Percentiles rank a stretch among this genome's conserved stretches.
phyloP scores from a whole-genome alignment of 2,888 invertebrate species.

The Lamellibrachia columna region DNA sequence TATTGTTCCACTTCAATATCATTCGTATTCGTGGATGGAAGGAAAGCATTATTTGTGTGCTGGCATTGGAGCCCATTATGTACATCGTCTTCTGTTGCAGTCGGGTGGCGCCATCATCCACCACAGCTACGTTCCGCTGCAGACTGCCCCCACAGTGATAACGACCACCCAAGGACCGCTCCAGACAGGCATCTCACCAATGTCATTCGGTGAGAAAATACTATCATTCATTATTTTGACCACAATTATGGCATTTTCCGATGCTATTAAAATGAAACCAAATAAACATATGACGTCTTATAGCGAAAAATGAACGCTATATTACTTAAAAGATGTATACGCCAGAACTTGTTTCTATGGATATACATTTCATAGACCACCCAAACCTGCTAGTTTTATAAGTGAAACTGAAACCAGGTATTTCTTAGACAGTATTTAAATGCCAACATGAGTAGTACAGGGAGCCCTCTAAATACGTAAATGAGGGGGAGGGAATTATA shows the following conservation, averaged over 20 bases:
- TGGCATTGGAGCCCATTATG: too few relatives aligned
- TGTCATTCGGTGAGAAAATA: neutral
- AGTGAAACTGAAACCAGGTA: neutral
- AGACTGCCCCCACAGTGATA: neutral
- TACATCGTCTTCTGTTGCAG: neutral
- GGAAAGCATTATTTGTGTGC: too few relatives aligned
- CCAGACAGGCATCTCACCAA: neutral
- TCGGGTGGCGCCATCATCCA: neutral
- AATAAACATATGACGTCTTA: neutral
- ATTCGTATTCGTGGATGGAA: too few relatives aligned
- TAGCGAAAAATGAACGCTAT: neutral
- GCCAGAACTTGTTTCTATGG: neutral
- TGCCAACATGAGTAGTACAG: neutral
- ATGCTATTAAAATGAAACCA: neutral
- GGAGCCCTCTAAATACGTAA: too few relatives aligned
- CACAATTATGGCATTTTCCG: neutral
- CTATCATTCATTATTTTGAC: too few relatives aligned
- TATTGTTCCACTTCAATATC: too few relatives aligned
- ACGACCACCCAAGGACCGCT: neutral
- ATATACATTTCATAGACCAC: neutral
- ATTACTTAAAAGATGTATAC: neutral
- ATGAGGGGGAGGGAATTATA: too few relatives aligned
- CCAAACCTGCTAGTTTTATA: neutral
- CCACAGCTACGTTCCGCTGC: neutral
- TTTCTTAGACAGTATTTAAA: neutral